phyloP scores from a whole-genome alignment of 2,113 vertebrate species.

The Pao palembangensis region DNA sequence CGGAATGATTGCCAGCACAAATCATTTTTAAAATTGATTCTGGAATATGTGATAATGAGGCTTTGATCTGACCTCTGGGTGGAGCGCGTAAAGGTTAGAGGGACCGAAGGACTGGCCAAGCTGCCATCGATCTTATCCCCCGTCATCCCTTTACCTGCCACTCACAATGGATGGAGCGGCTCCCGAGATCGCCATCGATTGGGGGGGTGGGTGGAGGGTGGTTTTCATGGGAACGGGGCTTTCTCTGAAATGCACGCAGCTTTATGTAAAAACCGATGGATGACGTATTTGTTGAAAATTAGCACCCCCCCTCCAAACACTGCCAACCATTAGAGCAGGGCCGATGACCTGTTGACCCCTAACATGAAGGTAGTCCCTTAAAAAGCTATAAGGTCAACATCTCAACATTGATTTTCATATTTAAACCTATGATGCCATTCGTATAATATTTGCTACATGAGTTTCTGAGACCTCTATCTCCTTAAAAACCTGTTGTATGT shows the following conservation, averaged over 20 bases:
- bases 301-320: too few species aligned
- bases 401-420: too few species aligned
- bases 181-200: conserved; percentile 54
- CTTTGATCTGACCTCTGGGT: conserved; percentile 57
- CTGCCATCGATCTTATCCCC: conserved; percentile 59
- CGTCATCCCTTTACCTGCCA: conserved; percentile 53
- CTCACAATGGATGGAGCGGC: conserved; percentile 58
- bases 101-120: conserved; percentile 61
- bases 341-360: too few species aligned
- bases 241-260: neutral
- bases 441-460: too few species aligned
- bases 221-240: neutral
- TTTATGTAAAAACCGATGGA: too few species aligned
- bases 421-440: too few species aligned
- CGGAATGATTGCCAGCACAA: neutral
- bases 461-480: too few species aligned
- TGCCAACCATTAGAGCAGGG: too few species aligned
- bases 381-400: too few species aligned
- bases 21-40: neutral
- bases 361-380: too few species aligned
- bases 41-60: conserved; percentile 33
- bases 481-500: too few species aligned
- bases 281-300: too few species aligned
- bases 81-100: conserved; percentile 61
- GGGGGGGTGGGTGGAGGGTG: conserved; percentile 24